A percentile compares a stretch with the other conserved stretches of the same genome.
phyloP scores from a whole-genome alignment of 2,113 vertebrate genomes.

The Ia io region DNA sequence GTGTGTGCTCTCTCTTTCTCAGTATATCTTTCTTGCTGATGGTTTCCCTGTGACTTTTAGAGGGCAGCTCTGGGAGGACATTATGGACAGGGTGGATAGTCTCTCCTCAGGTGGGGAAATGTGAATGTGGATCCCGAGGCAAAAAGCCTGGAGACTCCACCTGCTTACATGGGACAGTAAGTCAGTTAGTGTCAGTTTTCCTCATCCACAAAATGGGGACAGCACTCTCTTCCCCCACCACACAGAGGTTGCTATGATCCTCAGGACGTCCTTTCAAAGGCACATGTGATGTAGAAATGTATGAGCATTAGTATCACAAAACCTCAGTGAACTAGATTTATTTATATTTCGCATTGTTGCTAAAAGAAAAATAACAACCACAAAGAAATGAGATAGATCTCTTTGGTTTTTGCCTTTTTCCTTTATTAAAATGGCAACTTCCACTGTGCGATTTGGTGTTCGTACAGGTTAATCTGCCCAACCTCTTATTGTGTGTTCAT shows the following conservation, averaged over 20 bases:
- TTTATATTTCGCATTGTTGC: neutral
- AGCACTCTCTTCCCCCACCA: too few relatives aligned
- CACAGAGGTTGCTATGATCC: neutral
- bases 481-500: neutral
- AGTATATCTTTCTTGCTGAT: neutral
- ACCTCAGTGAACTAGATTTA: neutral
- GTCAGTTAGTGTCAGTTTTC: neutral
- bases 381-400: neutral
- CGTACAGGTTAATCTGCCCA: neutral
- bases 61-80: neutral
- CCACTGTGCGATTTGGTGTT: neutral
- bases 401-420: neutral
- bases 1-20: neutral
- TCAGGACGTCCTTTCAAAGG: neutral
- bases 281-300: accelerated
- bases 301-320: neutral
- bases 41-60: neutral
- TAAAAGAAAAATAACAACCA: neutral
- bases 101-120: neutral
- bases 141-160: neutral
- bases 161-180: neutral
- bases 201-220: neutral
- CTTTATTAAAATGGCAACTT: neutral
- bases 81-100: accelerated
- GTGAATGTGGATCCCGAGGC: neutral